Conservation (phyloP, 2,113 vertebrate species). For the Cheirogaleus medius region DNA sequence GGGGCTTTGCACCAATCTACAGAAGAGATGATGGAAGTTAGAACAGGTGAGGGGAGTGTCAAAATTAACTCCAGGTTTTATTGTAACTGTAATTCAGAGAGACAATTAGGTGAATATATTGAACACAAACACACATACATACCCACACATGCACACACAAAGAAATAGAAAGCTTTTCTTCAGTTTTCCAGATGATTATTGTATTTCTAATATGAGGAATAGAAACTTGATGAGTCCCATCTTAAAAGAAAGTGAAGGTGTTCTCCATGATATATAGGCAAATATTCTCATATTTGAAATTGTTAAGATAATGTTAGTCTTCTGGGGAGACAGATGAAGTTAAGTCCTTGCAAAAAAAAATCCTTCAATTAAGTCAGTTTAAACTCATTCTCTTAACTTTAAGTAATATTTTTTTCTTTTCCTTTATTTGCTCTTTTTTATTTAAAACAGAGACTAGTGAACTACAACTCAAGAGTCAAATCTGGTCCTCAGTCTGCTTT, state of each 20-base stretch:
- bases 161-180: neutral
- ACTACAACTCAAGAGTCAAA: neutral
- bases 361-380: neutral
- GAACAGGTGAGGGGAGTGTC: neutral
- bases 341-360: neutral
- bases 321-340: neutral
- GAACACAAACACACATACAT: neutral
- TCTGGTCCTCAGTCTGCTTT: neutral
- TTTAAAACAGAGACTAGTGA: neutral
- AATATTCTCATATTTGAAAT: slow-evolving; percentile 9
- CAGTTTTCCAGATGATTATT: neutral
- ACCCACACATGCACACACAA: neutral
- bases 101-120: neutral
- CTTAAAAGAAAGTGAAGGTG: neutral
- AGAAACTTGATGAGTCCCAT: neutral
- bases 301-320: neutral
- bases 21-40: neutral
- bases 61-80: neutral
- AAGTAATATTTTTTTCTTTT: neutral
- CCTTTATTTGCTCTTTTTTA: neutral
- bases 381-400: neutral
- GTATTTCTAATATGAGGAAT: neutral
- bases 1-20: neutral
- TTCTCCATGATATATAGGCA: neutral
- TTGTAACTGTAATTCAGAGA: neutral